Evolutionary conservation across 2,888 invertebrate genomes (phyloP), one percentile per base, ranked within the genome.

Genomic region (Eupithecia subumbrata): DNA sequence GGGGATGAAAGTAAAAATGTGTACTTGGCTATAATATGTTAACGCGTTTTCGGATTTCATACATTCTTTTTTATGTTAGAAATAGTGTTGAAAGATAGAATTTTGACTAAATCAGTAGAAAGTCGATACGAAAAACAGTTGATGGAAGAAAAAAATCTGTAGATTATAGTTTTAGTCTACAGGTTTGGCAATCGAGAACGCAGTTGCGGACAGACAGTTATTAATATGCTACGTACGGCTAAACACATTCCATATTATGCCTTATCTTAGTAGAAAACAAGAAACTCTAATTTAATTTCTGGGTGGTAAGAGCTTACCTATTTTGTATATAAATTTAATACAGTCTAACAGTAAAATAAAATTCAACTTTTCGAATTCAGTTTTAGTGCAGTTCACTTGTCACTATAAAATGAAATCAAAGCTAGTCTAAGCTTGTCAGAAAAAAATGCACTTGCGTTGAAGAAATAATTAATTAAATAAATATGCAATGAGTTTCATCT

Each of bases 391-490:
- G 73, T 79, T 78, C 78, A 64, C 76, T 75, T 72, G 64, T 69
- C 63, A 56, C 16, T 66, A 12, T 9, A 30, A 72, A 76, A 69
- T 25, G 30, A 56, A 79, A 75, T 78, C 76, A 79, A 43, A 76
- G 70, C 81, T 81, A 81, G 81, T 81, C 81, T 77, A 79, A 81
- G 78, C 77, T 79, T 78, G 78, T 74, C 79, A 80, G 64, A 73
- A 48, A 40, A 60, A 60, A 7, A 9, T 60, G 25, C 12, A 25
- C 25, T 60, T 60, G 60, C 60, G 25, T 60, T 60, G 25, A 12
- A 14, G 25, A 56, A 4, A 56, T 30, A 63, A 30, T 18, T 30
- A 30, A 30, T 30, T 45, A 25, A 43, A 45, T 22, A 56, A 56
- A 56, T 8, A 37, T n/a, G 34, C 9, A 9, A 30, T 66, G n/a